Conservation (phyloP, 2,113 vertebrate genomes). For the Neodontobutis hainanensis region DNA sequence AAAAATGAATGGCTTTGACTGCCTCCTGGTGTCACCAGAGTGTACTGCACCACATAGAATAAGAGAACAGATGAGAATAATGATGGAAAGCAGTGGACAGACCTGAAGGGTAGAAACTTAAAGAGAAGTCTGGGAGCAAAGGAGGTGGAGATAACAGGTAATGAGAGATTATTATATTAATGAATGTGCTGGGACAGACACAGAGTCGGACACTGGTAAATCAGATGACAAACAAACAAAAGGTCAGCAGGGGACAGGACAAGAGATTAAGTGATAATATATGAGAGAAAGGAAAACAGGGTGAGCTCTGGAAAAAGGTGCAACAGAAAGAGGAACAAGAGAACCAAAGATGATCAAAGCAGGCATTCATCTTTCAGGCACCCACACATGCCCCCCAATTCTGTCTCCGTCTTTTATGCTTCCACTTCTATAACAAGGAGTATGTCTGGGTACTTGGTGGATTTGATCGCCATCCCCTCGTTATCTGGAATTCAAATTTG, state of each 20-base stretch:
- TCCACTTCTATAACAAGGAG: neutral
- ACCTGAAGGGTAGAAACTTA: constrained; percentile 19
- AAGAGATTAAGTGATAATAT: constrained; percentile 41
- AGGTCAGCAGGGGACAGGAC: constrained; percentile 28
- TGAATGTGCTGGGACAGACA: constrained; percentile 25
- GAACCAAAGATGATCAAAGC: constrained; percentile 43
- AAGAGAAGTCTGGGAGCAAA: constrained; percentile 33
- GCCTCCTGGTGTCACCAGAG: constrained; percentile 57
- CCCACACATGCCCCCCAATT: neutral
- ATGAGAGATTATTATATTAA: constrained; percentile 59
- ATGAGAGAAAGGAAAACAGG: constrained; percentile 15
- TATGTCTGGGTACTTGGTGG: constrained; percentile 18
- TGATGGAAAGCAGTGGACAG: constrained; percentile 29
- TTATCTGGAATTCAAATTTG: constrained; percentile 33
- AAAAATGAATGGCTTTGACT: constrained; percentile 51
- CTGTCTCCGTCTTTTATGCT: neutral
- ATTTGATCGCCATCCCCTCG: constrained; percentile 29
- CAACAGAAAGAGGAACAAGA: constrained; percentile 25
- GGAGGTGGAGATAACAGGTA: constrained; percentile 23
- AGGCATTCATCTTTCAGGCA: constrained; percentile 37
- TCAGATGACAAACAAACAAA: constrained; percentile 16
- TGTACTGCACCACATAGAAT: constrained; percentile 39
- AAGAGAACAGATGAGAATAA: constrained; percentile 29
- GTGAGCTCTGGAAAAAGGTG: constrained; percentile 39
- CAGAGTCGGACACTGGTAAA: neutral